Evolutionary conservation across 2,888 invertebrate genomes (phyloP).

Genomic region (Cantharis rustica): DNA sequence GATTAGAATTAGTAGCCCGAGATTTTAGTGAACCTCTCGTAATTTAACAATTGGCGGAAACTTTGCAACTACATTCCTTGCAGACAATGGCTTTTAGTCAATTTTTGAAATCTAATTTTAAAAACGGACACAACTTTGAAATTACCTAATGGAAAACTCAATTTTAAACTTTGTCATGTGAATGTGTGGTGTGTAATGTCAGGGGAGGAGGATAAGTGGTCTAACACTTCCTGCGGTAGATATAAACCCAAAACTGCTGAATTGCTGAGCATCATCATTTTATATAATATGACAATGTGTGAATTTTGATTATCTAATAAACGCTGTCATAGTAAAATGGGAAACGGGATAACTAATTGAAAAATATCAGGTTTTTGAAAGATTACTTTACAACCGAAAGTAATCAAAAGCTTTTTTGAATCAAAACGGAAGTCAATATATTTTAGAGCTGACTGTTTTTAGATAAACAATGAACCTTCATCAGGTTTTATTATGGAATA

Average conservation of each 20-base stretch:
- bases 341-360: background rate
- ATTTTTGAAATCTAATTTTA: background rate
- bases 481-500: background rate
- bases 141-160: background rate
- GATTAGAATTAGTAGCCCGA: background rate
- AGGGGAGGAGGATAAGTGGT: background rate
- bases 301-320: background rate
- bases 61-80: background rate
- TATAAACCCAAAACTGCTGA: background rate
- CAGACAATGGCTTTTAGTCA: background rate
- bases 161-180: background rate
- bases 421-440: background rate
- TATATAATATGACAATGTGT: background rate
- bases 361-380: background rate
- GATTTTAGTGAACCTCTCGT: background rate
- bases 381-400: background rate
- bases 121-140: background rate
- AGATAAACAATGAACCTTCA: background rate
- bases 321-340: background rate
- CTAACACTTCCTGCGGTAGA: background rate
- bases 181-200: background rate
- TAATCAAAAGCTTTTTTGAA: background rate
- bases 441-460: background rate
- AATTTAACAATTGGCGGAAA: background rate
- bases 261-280: background rate